A percentile compares a stretch with the other conserved stretches of the same genome.
Conservation (phyloP, 1,140 invertebrate species). For the Lanistes nyassanus region DNA sequence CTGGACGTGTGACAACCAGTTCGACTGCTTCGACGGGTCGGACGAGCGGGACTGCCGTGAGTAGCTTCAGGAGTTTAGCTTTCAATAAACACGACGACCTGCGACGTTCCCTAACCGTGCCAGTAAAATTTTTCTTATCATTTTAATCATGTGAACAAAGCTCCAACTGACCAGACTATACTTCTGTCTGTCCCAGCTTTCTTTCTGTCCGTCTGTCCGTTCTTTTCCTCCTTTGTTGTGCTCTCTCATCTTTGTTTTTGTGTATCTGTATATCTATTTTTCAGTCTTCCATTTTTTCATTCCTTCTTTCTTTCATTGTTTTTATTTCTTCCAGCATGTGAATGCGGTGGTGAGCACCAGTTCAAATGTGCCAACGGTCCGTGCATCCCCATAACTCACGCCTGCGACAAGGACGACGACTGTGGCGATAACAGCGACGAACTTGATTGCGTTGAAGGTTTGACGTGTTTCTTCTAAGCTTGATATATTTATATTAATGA, state of each 20-base stretch:
- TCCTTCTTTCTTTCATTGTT: not conserved
- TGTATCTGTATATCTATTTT: not conserved
- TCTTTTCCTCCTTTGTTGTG: too few relatives aligned
- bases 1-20: conserved; percentile 33
- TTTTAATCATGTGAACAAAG: too few relatives aligned
- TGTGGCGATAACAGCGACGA: conserved; percentile 80
- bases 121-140: too few relatives aligned
- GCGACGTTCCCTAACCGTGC: too few relatives aligned
- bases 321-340: not conserved
- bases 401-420: conserved; percentile 78
- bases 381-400: conserved; percentile 74
- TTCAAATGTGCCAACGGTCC: conserved; percentile 76
- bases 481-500: not conserved
- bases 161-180: too few relatives aligned
- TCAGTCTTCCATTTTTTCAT: not conserved
- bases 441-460: conserved; percentile 39
- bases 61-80: not conserved
- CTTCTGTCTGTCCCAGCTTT: too few relatives aligned
- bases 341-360: conserved; percentile 48
- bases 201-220: too few relatives aligned
- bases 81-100: too few relatives aligned
- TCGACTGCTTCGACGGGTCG: conserved; percentile 34
- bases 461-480: not conserved
- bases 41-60: conserved; percentile 37
- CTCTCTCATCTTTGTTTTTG: not conserved